Evolutionary conservation across 1,140 invertebrate species (phyloP).

Genomic region (Scaptomyza hsui): DNA sequence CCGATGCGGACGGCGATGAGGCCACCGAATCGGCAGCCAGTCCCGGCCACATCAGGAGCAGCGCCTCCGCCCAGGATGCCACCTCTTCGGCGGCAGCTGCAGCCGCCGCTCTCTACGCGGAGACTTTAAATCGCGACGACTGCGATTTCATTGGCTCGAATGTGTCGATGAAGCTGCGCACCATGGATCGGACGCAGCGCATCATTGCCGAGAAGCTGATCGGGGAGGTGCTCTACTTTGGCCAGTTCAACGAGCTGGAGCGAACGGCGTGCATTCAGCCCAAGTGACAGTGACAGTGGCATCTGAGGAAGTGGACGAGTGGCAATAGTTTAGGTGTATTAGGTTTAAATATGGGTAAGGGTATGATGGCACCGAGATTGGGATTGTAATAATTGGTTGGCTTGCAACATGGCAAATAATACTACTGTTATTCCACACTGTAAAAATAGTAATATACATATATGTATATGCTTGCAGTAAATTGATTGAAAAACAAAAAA

Average conservation of each 20-base stretch:
- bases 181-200: slow-evolving; percentile 83
- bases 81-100: slow-evolving; percentile 63
- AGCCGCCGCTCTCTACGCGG: slow-evolving; percentile 73
- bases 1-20: slow-evolving; percentile 66
- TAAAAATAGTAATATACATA: too few species aligned
- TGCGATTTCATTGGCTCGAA: slow-evolving; percentile 83
- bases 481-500: slow-evolving; percentile 14
- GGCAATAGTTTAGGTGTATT: slow-evolving; percentile 9
- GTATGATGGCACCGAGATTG: slow-evolving; percentile 24
- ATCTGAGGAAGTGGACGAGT: slow-evolving; percentile 51
- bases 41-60: slow-evolving; percentile 70
- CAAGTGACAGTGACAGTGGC: slow-evolving; percentile 83
- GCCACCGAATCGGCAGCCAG: slow-evolving; percentile 71
- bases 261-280: slow-evolving; percentile 75
- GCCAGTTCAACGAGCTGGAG: slow-evolving; percentile 82
- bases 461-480: not conserved
- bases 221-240: slow-evolving; percentile 84
- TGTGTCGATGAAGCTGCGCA: slow-evolving; percentile 82
- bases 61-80: slow-evolving; percentile 66
- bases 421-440: not conserved
- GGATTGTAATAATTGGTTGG: slow-evolving; percentile 21
- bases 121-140: slow-evolving; percentile 70
- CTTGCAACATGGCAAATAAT: slow-evolving; percentile 62
- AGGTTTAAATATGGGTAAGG: slow-evolving; percentile 7
- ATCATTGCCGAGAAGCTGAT: slow-evolving; percentile 84